These are phyloP conservation scores for Melozone crissalis DNA, from an alignment of 2,113 vertebrate species.

Conservation along the genomic window DNA sequence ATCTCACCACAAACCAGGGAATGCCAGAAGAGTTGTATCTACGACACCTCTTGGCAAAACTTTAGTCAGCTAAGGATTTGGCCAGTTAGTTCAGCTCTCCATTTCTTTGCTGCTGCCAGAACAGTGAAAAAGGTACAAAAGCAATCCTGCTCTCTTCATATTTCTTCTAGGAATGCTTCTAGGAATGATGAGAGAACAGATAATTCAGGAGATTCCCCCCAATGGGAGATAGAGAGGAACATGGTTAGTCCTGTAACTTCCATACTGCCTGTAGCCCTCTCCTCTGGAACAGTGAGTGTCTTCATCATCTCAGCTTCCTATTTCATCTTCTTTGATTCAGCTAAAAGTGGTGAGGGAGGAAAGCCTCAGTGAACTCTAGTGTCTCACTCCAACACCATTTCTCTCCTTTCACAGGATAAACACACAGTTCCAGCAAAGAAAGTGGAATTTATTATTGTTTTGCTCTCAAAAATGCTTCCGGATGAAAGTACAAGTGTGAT, in stretches of 20 bases:
- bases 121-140: background rate
- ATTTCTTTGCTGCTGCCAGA: background rate
- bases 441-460: background rate
- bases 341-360: background rate
- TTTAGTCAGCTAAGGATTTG: background rate
- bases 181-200: background rate
- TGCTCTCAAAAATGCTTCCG: background rate
- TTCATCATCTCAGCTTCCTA: background rate
- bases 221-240: background rate
- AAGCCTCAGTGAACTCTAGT: background rate
- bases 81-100: background rate
- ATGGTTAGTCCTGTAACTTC: background rate
- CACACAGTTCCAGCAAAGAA: background rate
- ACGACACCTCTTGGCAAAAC: background rate
- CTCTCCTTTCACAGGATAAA: background rate
- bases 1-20: background rate
- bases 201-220: background rate
- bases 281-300: background rate
- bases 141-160: background rate
- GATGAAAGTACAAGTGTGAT: background rate
- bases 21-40: background rate
- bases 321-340: background rate
- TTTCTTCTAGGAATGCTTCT: background rate
- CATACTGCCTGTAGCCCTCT: background rate
- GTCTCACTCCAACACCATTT: background rate